phyloP scores from a whole-genome alignment of 2,888 invertebrate genomes.

The Drosophila fulvimacula region DNA sequence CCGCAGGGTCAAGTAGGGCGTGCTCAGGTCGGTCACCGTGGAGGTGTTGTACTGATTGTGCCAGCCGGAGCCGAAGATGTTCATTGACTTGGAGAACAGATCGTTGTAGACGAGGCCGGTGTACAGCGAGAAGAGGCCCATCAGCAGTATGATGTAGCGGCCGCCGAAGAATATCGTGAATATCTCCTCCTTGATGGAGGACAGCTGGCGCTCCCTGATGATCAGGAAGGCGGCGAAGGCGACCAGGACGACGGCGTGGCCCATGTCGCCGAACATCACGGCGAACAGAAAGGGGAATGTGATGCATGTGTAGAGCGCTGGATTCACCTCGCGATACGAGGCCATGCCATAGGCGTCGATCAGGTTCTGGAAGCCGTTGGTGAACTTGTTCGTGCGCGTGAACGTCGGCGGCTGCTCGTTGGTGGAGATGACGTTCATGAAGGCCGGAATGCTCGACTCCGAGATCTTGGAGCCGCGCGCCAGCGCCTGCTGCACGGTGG shows the following conservation, averaged over 20 bases:
- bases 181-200: slow-evolving; percentile 92
- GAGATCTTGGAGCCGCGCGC: slow-evolving; percentile 92
- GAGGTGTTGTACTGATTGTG: slow-evolving; percentile 86
- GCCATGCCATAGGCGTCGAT: slow-evolving; percentile 97
- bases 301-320: slow-evolving; percentile 94
- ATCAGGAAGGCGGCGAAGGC: slow-evolving; percentile 93
- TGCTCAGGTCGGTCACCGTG: slow-evolving; percentile 63
- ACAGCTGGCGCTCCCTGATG: slow-evolving; percentile 90
- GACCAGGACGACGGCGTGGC: slow-evolving; percentile 94
- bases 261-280: slow-evolving; percentile 98
- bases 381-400: slow-evolving; percentile 96
- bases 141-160: slow-evolving; percentile 97
- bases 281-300: slow-evolving; percentile 98
- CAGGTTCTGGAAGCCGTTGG: slow-evolving; percentile 95
- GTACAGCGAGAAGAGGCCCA: slow-evolving; percentile 99
- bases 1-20: slow-evolving; percentile 63
- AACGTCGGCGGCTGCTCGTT: slow-evolving; percentile 94
- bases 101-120: slow-evolving; percentile 99
- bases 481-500: slow-evolving; percentile 91
- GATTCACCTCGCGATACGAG: slow-evolving; percentile 96
- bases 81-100: slow-evolving; percentile 97
- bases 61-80: slow-evolving; percentile 97
- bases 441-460: slow-evolving; percentile 96
- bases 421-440: slow-evolving; percentile 94
- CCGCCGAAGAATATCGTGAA: slow-evolving; percentile 99